Base-by-base conservation (phyloP, 1,140 invertebrate species). In the Heterodera schachtii region DNA sequence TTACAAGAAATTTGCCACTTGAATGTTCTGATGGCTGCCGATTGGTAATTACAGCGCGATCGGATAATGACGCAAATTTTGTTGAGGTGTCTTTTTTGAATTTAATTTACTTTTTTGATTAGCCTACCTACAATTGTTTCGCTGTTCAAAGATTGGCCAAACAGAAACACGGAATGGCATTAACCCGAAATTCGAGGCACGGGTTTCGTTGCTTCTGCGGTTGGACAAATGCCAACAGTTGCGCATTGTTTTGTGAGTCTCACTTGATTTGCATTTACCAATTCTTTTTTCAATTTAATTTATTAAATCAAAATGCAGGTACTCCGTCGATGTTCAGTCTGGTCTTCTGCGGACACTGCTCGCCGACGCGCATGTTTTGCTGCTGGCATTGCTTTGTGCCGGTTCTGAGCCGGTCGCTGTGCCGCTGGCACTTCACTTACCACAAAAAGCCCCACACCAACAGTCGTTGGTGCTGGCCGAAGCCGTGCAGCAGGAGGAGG, bases 91-190 rank as follows among this genome's bases (percentile, higher is more conserved):
- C 16, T 47, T 47, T 52, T 21, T 70, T 80, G 49, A 6, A 52
- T 11, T 8, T 52, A 8, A 52, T 52, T 52, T 4, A 16, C 9
- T 1, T 49, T 5, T 7, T 7, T 41, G 70, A 16, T 75, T 49
- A n/a, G 13, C 11, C 43, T 31, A 9, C 31, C 31, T 31, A 31
- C 0, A 31, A 31, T 31, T 31, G 31, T 41, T 21, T 83, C n/a
- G 49, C 13, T 84, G 52, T 64, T 83, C 79, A n/a, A 13, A 83
- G 82, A 84, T 83, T 79, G 82, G 82, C 3, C 82, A 83, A 44
- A 84, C 82, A 7, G 82, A 83, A 84, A 84, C 82, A n/a, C n/a
- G 82, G 31, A 64, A 69, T 9, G 64, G 52, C 21, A 75, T 73
- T 60, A 83, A 79, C 49, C 82, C 82, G n/a, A 70, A 43, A n/a